Conservation (phyloP, 2,888 invertebrate genomes). For the Boloria selene region DNA sequence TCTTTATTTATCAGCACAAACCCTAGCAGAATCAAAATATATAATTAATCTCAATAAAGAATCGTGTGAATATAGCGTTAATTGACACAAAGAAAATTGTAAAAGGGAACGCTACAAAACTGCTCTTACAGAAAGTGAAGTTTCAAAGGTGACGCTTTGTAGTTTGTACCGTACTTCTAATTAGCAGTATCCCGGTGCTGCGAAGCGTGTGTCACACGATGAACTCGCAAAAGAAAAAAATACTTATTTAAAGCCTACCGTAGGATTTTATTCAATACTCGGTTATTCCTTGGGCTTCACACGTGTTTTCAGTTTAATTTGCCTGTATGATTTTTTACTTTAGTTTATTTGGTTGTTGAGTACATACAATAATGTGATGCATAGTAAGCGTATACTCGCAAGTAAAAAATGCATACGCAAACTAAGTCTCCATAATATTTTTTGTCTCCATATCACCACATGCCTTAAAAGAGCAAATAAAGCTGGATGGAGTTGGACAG, state of each 20-base stretch:
- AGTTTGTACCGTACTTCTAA: constrained; percentile 55
- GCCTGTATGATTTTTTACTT: no score
- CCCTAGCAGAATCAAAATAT: no score
- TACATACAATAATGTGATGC: no score
- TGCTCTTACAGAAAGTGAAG: constrained; percentile 28
- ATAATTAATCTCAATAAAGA: neutral
- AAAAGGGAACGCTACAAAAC: constrained; percentile 34
- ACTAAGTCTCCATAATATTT: no score
- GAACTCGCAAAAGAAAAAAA: neutral
- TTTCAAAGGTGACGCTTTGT: constrained; percentile 41
- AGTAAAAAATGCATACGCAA: neutral
- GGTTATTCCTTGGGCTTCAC: no score
- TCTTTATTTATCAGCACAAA: no score
- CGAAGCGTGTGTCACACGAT: constrained; percentile 3
- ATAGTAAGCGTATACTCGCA: no score
- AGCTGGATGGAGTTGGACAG: no score
- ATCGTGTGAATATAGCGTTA: constrained; percentile 7
- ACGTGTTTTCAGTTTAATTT: no score
- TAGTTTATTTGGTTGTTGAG: no score
- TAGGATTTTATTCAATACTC: neutral
- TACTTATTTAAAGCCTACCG: neutral
- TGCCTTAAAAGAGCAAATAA: no score
- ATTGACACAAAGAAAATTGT: constrained; percentile 34
- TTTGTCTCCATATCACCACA: no score
- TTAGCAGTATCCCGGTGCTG: constrained; percentile 47